Evolutionary conservation across 2,797 vertebrate genomes (phyloP).

Genomic region (Erethizon dorsatum): DNA sequence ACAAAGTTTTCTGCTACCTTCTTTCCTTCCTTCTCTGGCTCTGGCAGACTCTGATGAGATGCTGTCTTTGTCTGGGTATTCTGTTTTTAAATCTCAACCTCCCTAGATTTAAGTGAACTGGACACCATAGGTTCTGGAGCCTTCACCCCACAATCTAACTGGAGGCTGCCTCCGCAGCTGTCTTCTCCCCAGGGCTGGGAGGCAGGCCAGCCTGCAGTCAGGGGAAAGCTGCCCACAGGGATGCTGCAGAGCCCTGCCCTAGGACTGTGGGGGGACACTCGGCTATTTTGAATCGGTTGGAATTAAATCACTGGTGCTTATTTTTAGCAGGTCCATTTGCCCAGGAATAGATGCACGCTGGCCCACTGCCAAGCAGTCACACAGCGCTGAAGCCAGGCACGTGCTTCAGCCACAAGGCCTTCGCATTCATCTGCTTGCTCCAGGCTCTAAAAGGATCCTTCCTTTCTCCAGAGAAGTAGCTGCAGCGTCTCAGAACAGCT

Average conservation of each 20-base stretch:
- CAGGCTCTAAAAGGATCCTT: slow-evolving; percentile 41
- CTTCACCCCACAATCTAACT: neutral
- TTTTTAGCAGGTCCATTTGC: slow-evolving; percentile 84
- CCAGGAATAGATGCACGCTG: slow-evolving; percentile 58
- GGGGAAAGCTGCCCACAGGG: slow-evolving; percentile 35
- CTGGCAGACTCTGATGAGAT: neutral
- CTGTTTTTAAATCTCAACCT: slow-evolving; percentile 27
- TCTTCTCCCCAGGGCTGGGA: neutral
- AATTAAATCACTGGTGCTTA: slow-evolving; percentile 79
- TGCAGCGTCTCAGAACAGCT: slow-evolving; percentile 7
- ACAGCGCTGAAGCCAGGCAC: slow-evolving; percentile 64
- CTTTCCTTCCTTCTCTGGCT: neutral
- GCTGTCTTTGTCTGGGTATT: neutral
- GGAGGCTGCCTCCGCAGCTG: neutral
- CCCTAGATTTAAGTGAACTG: neutral
- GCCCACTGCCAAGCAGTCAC: slow-evolving; percentile 72
- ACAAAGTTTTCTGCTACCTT: neutral
- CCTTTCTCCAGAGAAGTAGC: slow-evolving; percentile 40
- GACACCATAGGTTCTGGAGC: neutral
- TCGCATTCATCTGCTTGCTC: slow-evolving; percentile 40
- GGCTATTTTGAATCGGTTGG: slow-evolving; percentile 77
- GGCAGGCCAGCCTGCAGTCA: neutral
- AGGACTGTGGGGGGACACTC: neutral
- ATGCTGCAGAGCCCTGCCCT: slow-evolving; percentile 5
- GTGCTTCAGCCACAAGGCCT: slow-evolving; percentile 38